These are phyloP conservation scores for Cochlearius cochlearius DNA, from an alignment of 2,113 vertebrate species.

Conservation along the genomic window DNA sequence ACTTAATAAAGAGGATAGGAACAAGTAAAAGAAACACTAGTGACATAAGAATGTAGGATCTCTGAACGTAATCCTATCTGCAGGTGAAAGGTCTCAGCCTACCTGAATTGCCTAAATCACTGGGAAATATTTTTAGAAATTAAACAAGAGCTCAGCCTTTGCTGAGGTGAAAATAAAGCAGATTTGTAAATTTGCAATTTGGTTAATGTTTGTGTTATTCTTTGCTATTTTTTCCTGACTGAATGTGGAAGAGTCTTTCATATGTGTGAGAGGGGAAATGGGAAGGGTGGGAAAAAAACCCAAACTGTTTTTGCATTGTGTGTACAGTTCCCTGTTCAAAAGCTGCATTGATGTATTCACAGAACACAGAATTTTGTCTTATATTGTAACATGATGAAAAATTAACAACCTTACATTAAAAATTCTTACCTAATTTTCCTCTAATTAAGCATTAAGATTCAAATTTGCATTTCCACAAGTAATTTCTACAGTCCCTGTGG, in stretches of 20 bases:
- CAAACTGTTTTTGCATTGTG: not conserved
- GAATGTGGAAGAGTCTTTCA: not conserved
- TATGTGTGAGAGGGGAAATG: not conserved
- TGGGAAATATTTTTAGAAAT: conserved; percentile 13
- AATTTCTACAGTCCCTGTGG: not conserved
- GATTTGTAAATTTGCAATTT: not conserved
- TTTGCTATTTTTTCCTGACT: not conserved
- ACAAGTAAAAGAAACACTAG: not conserved
- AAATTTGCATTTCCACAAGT: not conserved
- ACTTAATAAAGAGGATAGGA: not conserved
- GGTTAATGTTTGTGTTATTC: not conserved
- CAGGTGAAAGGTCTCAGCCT: not conserved
- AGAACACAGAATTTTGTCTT: not conserved
- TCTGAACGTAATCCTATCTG: not conserved
- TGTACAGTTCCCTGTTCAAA: not conserved
- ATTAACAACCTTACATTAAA: not conserved
- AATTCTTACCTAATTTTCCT: not conserved
- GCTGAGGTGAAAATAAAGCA: not conserved
- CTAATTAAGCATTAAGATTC: not conserved
- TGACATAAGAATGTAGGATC: not conserved
- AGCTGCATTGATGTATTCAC: not conserved
- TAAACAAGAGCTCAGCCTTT: not conserved
- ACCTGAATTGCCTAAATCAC: not conserved
- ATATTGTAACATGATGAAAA: not conserved
- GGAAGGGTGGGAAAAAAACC: not conserved